Evolutionary conservation across 2,797 vertebrate genomes (phyloP).

Genomic region (Hybognathus amarus): DNA sequence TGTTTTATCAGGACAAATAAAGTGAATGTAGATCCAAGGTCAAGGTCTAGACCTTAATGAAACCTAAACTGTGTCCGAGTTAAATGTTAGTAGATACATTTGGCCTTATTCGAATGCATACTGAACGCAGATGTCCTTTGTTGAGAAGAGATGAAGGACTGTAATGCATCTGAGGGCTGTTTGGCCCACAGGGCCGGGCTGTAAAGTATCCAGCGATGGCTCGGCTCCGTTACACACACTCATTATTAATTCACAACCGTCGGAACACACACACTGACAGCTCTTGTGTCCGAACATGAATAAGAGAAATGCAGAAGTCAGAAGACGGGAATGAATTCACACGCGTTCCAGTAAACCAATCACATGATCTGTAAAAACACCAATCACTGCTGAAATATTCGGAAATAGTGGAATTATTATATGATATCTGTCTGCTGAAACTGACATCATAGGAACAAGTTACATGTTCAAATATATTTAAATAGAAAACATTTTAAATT

Average conservation of each 20-base stretch:
- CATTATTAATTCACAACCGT: constrained; percentile 81
- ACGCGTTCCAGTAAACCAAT: constrained; percentile 35
- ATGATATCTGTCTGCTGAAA: background rate
- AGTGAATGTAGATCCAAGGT: too few relatives aligned
- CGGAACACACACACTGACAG: constrained; percentile 77
- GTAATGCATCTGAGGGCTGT: constrained; percentile 30
- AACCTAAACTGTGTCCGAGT: background rate
- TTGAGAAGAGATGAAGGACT: background rate
- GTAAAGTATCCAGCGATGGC: constrained; percentile 72
- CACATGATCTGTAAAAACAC: constrained; percentile 6
- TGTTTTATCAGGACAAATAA: background rate
- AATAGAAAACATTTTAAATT: background rate
- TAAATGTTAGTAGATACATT: background rate
- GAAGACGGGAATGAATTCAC: background rate
- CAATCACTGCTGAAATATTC: constrained; percentile 1
- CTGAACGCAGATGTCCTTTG: background rate
- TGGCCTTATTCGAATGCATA: background rate
- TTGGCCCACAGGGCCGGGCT: constrained; percentile 40
- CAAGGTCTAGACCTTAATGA: background rate
- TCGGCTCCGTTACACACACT: constrained; percentile 73
- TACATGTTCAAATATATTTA: background rate
- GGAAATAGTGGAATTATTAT: background rate
- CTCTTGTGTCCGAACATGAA: constrained; percentile 78
- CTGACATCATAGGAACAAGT: background rate
- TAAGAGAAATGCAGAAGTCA: constrained; percentile 66